Conservation (phyloP, 1,140 invertebrate genomes). For the Coenobita brevimanus region DNA sequence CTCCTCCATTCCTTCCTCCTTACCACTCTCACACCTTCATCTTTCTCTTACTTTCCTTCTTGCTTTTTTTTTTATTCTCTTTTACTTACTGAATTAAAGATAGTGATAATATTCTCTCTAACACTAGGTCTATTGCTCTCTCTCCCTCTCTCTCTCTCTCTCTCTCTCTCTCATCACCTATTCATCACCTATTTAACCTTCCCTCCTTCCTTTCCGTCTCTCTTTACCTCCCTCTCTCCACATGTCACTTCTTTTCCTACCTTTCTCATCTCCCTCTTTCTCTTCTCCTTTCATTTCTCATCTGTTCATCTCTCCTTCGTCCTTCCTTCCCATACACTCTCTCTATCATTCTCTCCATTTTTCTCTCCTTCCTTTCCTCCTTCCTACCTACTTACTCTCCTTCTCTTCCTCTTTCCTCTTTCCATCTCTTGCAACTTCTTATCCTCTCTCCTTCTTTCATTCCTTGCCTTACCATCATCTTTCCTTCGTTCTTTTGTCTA, state of each 20-base stretch:
- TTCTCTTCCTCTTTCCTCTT: background rate
- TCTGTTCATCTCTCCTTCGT: background rate
- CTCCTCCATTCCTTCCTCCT: too few relatives aligned
- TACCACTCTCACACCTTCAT: too few relatives aligned
- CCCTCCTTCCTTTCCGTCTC: background rate
- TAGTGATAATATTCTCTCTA: too few relatives aligned
- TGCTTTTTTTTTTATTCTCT: too few relatives aligned
- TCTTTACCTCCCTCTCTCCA: too few relatives aligned
- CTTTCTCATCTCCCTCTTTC: background rate
- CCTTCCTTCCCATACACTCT: background rate
- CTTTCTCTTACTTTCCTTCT: too few relatives aligned
- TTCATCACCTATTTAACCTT: background rate
- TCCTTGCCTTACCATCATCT: too few relatives aligned
- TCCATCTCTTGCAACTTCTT: background rate
- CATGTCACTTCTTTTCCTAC: too few relatives aligned
- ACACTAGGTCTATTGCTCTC: too few relatives aligned
- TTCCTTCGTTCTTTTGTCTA: background rate
- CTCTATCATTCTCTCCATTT: background rate
- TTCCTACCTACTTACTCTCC: background rate
- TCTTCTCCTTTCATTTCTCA: background rate
- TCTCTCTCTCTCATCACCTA: background rate
- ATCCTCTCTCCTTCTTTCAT: too few relatives aligned
- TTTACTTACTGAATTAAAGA: too few relatives aligned
- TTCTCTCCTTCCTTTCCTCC: background rate
- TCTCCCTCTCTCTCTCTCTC: background rate